Percentiles rank a stretch among this genome's conserved stretches.
Evolutionary conservation across 2,113 vertebrate species (phyloP).

Genomic region (Hystrix cristata): DNA sequence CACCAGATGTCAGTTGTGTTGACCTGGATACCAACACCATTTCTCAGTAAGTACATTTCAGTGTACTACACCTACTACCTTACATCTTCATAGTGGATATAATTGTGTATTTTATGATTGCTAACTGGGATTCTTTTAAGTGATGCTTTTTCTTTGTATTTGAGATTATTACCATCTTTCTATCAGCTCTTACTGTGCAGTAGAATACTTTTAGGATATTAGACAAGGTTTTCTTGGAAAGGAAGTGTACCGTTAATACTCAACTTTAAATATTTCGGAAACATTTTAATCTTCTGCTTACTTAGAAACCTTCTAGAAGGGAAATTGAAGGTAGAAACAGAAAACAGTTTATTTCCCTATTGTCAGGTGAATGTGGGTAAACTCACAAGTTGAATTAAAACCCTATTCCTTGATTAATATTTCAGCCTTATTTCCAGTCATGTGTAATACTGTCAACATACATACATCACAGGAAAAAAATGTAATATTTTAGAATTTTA

Average conservation of each 20-base stretch:
- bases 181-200: not conserved
- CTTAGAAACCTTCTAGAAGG: conserved; percentile 53
- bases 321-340: conserved; percentile 62
- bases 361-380: not conserved
- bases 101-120: conserved; percentile 50
- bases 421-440: not conserved
- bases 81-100: not conserved
- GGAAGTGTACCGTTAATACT: conserved; percentile 14
- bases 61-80: not conserved
- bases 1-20: conserved; percentile 97
- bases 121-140: conserved; percentile 27
- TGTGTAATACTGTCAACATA: not conserved
- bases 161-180: conserved; percentile 33
- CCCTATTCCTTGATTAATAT: not conserved
- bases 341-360: conserved; percentile 50
- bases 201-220: conserved; percentile 29
- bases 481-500: conserved; percentile 21
- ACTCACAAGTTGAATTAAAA: conserved; percentile 51
- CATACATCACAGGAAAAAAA: conserved; percentile 31
- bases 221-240: conserved; percentile 42
- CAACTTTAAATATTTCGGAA: conserved; percentile 67
- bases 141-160: conserved; percentile 40
- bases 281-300: conserved; percentile 17
- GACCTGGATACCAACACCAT: conserved; percentile 99
- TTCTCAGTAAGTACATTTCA: conserved; percentile 94